Base-by-base conservation (phyloP, 1,140 invertebrate species). In the Drosophila murphyi region DNA sequence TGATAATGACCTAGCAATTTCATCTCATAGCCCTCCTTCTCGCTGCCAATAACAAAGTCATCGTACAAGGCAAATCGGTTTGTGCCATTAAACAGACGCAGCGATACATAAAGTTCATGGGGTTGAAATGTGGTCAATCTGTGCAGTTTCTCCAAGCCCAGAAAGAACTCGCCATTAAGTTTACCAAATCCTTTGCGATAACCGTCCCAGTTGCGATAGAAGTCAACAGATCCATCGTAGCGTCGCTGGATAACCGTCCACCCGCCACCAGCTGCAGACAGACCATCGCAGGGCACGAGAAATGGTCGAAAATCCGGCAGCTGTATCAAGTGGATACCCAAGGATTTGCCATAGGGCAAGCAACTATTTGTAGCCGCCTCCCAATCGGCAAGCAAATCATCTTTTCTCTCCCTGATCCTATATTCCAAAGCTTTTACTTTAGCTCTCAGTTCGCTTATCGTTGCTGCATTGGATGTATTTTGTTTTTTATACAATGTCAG, bases 101-200 rank as follows among this genome's bases (percentile, higher is more conserved):
- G 87, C 67, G 95, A 94, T 41, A 97, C 94, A 45, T 94, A 91
- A 20, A 96, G 81, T 54, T 95, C 94, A 43, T 95, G 95, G 6
- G 94, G 92, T 78, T 94, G 93, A 61, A 94, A 93, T 51, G 92
- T 94, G 3, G 94, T 95, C 7, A 95, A 60, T 41, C 92, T 93
- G 75, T 94, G 92, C 1, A 95, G 85, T 70, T 95, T 95, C 52
- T 95, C 94, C 64, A 95, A 80, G 5, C 95, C 95, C 2, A 95
- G 90, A 93, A 95, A 95, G 80, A 95, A 95, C 82, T 95, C 95
- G 0, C 94, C 93, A 32, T 93, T 94, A 1, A 95, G 76, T 70
- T 95, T 95, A 5, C 95, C 95, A 80, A 95, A 95, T 2, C 95
- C 95, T 45, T 94, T 85, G 55, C 94, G 94, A 76, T 96, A 96